Evolutionary conservation across 1,140 invertebrate genomes (phyloP).

Genomic region (Pygmarrhopalites habei): DNA sequence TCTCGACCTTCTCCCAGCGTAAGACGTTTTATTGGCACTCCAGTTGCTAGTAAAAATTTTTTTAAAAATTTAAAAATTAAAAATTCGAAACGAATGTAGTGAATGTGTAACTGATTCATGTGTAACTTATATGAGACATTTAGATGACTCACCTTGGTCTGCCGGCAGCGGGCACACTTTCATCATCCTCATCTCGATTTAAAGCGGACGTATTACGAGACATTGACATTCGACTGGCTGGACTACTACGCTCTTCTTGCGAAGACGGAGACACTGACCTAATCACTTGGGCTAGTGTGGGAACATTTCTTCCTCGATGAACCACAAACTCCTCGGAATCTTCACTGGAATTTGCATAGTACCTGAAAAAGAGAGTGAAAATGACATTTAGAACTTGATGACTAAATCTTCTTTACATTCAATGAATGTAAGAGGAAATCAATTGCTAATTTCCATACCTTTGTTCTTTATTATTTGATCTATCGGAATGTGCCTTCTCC

Average conservation of each 20-base stretch:
- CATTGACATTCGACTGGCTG: constrained; percentile 38
- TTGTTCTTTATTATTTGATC: constrained; percentile 35
- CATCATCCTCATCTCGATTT: constrained; percentile 30
- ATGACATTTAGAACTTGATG: too few species aligned
- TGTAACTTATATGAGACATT: too few species aligned
- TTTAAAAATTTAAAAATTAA: too few species aligned
- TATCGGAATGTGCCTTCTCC: constrained; percentile 35
- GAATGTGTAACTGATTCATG: too few species aligned
- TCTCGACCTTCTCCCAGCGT: constrained; percentile 70
- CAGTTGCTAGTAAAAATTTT: constrained; percentile 60
- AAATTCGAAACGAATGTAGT: too few species aligned
- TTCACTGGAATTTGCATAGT: constrained; percentile 36
- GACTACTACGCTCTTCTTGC: constrained; percentile 38
- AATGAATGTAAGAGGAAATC: too few species aligned
- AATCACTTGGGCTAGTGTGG: constrained; percentile 60
- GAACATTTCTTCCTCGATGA: constrained; percentile 65
- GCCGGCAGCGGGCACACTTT: constrained; percentile 56
- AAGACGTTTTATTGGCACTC: constrained; percentile 59
- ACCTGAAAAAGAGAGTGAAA: constrained; percentile 25
- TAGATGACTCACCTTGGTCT: too few species aligned
- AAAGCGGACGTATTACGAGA: constrained; percentile 27
- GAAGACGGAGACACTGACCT: constrained; percentile 46
- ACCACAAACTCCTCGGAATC: constrained; percentile 66
- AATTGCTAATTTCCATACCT: constrained; percentile 31
- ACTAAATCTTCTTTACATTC: too few species aligned